phyloP scores from a whole-genome alignment of 2,888 invertebrate genomes.

The Drosophila picticornis region DNA sequence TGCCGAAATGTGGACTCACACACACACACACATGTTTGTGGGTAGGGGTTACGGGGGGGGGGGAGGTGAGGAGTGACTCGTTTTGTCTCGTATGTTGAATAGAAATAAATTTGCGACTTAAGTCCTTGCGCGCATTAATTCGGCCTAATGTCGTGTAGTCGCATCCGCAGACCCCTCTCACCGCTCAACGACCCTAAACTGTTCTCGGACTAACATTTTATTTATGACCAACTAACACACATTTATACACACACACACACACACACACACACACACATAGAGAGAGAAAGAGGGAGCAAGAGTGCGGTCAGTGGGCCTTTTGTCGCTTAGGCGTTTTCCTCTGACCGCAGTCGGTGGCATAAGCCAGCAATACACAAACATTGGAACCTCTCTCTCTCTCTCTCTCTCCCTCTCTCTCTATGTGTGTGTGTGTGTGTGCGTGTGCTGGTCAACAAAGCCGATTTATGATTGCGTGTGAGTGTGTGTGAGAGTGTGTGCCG shows the following conservation, averaged over 20 bases:
- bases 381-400: conserved; percentile 6
- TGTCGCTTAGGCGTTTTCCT: conserved; percentile 55
- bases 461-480: conserved; percentile 42
- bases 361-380: conserved; percentile 60
- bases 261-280: background rate
- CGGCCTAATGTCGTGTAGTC: conserved; percentile 80
- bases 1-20: conserved; percentile 67
- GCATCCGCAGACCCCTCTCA: conserved; percentile 57
- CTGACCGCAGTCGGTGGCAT: conserved; percentile 62
- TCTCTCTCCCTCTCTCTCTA: conserved; percentile 8
- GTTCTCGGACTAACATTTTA: conserved; percentile 77
- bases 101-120: conserved; percentile 81
- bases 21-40: conserved; percentile 14
- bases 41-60: background rate
- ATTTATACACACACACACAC: conserved; percentile 26
- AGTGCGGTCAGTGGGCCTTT: conserved; percentile 41
- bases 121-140: conserved; percentile 80
- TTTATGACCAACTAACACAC: conserved; percentile 62
- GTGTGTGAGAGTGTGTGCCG: conserved; percentile 37
- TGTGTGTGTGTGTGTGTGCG: conserved; percentile 38
- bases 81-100: conserved; percentile 78
- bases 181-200: conserved; percentile 37
- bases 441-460: conserved; percentile 62
- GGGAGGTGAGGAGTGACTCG: conserved; percentile 26
- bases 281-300: background rate